A percentile compares a stretch with the other conserved stretches of the same genome.
phyloP scores from a whole-genome alignment of 2,113 vertebrate species.

The Noturus placidus region DNA sequence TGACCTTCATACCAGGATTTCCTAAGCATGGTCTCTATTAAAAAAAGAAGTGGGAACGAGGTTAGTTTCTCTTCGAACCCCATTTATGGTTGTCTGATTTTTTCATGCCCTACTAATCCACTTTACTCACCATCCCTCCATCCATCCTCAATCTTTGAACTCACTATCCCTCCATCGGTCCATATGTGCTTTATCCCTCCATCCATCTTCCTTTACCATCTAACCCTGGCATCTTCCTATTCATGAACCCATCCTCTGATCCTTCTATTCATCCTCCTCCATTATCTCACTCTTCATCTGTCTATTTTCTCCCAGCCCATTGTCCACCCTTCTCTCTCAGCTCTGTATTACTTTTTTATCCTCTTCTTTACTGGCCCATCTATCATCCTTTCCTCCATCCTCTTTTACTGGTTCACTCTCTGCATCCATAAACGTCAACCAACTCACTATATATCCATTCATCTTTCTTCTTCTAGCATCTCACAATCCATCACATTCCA shows the following conservation, averaged over 20 bases:
- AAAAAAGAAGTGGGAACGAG: neutral
- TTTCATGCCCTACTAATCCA: neutral
- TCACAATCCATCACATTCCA: neutral
- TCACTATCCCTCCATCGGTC: neutral
- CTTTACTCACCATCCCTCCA: neutral
- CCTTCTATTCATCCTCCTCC: neutral
- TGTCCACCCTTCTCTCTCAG: neutral
- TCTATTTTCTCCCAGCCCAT: neutral
- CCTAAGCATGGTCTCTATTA: neutral
- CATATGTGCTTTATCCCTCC: neutral
- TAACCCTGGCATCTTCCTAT: neutral
- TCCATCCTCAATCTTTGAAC: neutral
- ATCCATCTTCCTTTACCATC: neutral
- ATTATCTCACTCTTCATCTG: neutral
- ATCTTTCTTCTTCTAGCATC: neutral
- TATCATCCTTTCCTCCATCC: neutral
- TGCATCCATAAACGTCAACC: neutral
- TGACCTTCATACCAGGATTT: slow-evolving; percentile 10
- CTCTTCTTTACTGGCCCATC: neutral
- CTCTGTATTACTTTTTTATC: neutral
- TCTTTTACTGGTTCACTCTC: neutral
- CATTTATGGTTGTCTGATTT: neutral
- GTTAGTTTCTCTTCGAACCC: neutral
- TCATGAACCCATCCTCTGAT: neutral
- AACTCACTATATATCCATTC: neutral